Evolutionary conservation across 2,888 invertebrate genomes (phyloP).

Genomic region (Melikaiella ostensackeni): DNA sequence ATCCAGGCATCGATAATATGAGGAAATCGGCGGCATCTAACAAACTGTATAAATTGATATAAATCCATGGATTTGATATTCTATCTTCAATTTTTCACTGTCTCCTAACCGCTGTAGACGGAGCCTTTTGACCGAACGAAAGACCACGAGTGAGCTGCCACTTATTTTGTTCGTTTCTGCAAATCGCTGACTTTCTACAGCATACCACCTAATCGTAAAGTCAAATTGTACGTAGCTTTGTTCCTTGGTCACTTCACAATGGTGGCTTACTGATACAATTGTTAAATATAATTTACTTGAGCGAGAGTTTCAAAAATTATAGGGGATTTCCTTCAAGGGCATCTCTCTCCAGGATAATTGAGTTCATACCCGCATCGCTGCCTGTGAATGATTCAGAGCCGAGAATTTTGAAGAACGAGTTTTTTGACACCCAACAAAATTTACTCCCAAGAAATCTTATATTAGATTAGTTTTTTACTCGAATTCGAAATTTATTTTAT

Average conservation of each 20-base stretch:
- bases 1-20: slow-evolving; percentile 12
- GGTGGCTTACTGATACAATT: not conserved
- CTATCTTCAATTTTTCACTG: not conserved
- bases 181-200: slow-evolving; percentile 10
- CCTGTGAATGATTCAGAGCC: not conserved
- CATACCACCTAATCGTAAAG: slow-evolving; percentile 6
- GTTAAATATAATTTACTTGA: slow-evolving; percentile 1
- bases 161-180: slow-evolving; percentile 3
- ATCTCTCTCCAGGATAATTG: slow-evolving; percentile 10
- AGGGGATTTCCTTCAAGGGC: not conserved
- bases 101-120: not conserved
- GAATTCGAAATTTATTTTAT: not conserved
- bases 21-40: not conserved
- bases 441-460: not conserved
- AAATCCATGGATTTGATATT: slow-evolving; percentile 1
- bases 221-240: not conserved
- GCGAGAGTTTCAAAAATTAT: slow-evolving; percentile 1
- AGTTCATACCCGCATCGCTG: slow-evolving; percentile 1
- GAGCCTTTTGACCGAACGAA: not conserved
- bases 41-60: not conserved
- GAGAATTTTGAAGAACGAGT: not conserved
- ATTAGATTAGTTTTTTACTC: not conserved
- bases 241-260: slow-evolving; percentile 17
- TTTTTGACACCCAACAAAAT: not conserved
- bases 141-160: slow-evolving; percentile 21